Percentiles rank a stretch among this genome's conserved stretches.
phyloP scores from a whole-genome alignment of 2,113 vertebrate species.

The Octodon degus region DNA sequence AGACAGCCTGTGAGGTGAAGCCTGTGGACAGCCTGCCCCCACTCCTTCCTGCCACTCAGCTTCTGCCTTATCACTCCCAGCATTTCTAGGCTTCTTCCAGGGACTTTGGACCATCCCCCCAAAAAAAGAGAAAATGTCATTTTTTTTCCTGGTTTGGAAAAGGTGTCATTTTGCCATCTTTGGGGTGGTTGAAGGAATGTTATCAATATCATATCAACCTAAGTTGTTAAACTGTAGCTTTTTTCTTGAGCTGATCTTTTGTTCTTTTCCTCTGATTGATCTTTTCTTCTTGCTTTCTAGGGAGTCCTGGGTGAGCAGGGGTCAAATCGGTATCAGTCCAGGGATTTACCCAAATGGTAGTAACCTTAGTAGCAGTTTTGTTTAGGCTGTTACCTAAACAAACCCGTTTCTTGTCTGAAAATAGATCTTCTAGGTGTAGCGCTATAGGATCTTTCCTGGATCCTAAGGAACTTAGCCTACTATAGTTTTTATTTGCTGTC shows the following conservation, averaged over 20 bases:
- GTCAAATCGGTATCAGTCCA: not conserved
- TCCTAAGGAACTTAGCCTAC: not conserved
- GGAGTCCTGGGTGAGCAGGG: not conserved
- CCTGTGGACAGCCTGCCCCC: too few relatives aligned
- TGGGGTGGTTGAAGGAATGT: not conserved
- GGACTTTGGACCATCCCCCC: not conserved
- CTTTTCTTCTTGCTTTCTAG: constrained; percentile 27
- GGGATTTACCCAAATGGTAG: not conserved
- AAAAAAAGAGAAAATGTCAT: not conserved
- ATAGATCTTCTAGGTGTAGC: not conserved
- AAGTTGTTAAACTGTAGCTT: not conserved
- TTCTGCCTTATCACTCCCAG: not conserved
- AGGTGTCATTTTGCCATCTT: not conserved
- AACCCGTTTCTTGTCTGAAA: not conserved
- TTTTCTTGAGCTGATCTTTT: constrained; percentile 7
- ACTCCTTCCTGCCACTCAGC: too few relatives aligned
- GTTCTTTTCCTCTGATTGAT: constrained; percentile 20
- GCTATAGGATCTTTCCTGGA: not conserved
- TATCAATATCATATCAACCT: not conserved
- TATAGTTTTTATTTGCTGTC: not conserved
- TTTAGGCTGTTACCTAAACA: too few relatives aligned
- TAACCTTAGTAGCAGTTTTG: not conserved
- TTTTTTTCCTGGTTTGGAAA: not conserved
- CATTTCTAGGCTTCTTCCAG: not conserved
- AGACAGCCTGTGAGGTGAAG: not conserved